These are phyloP conservation scores for Acrobasis consociella DNA, from an alignment of 2,888 invertebrate species.

Conservation along the genomic window DNA sequence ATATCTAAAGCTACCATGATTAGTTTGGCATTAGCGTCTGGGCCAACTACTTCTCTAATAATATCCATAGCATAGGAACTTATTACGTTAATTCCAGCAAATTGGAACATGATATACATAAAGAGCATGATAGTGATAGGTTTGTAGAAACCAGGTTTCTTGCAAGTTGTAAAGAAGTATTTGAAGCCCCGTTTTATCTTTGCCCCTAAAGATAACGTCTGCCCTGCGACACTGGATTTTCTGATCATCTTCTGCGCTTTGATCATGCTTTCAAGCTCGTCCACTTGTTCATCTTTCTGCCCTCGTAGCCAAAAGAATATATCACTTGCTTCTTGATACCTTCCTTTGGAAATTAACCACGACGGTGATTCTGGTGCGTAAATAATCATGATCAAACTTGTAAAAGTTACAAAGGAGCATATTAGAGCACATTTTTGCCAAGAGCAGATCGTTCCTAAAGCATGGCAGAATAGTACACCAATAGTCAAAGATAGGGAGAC, in stretches of 20 bases:
- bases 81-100: slow-evolving; percentile 87
- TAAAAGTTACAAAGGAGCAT: slow-evolving; percentile 75
- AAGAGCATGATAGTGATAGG: slow-evolving; percentile 84
- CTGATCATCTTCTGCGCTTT: slow-evolving; percentile 61
- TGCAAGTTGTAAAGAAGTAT: slow-evolving; percentile 54
- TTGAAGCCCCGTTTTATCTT: slow-evolving; percentile 48
- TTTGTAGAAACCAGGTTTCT: slow-evolving; percentile 81
- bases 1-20: slow-evolving; percentile 85
- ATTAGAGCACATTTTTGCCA: slow-evolving; percentile 83
- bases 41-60: slow-evolving; percentile 82
- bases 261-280: slow-evolving; percentile 76
- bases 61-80: slow-evolving; percentile 87
- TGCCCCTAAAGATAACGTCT: slow-evolving; percentile 44
- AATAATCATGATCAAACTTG: slow-evolving; percentile 76
- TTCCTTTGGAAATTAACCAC: slow-evolving; percentile 85
- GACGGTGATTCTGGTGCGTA: slow-evolving; percentile 85
- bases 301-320: slow-evolving; percentile 84
- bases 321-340: slow-evolving; percentile 78
- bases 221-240: slow-evolving; percentile 57
- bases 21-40: slow-evolving; percentile 83
- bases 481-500: slow-evolving; percentile 83
- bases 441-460: slow-evolving; percentile 82
- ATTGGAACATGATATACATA: slow-evolving; percentile 86
- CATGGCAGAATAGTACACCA: slow-evolving; percentile 85
- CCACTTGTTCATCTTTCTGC: slow-evolving; percentile 54